These are phyloP conservation scores for Rhabdomys dilectus DNA, from an alignment of 2,113 vertebrate genomes.

Conservation along the genomic window DNA sequence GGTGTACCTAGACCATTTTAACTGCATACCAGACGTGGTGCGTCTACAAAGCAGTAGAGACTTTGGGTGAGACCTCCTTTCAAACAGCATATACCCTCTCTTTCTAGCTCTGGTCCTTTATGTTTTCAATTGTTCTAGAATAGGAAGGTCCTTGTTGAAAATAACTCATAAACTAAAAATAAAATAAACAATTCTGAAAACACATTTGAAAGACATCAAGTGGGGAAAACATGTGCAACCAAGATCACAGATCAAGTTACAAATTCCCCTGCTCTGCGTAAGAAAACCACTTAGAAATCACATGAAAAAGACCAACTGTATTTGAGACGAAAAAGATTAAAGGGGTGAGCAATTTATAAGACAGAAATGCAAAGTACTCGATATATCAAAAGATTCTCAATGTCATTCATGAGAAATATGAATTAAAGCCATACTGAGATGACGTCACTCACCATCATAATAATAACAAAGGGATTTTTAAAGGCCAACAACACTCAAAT, in stretches of 20 bases:
- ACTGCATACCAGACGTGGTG: not conserved
- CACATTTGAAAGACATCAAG: slow-evolving; percentile 4
- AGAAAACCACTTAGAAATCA: slow-evolving; percentile 7
- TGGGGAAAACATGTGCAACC: not conserved
- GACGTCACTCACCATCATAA: not conserved
- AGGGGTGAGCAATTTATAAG: not conserved
- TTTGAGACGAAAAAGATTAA: not conserved
- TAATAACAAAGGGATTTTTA: not conserved
- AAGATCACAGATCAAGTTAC: not conserved
- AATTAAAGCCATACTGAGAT: slow-evolving; percentile 22
- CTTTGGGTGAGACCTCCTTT: not conserved
- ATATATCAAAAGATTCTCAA: slow-evolving; percentile 18
- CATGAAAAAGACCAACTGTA: not conserved
- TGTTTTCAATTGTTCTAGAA: not conserved
- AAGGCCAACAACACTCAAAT: not conserved
- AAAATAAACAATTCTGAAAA: slow-evolving; percentile 41
- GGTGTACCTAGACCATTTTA: not conserved
- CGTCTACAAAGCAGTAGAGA: not conserved
- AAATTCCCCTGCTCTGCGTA: not conserved
- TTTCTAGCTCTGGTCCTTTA: not conserved
- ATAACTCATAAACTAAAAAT: not conserved
- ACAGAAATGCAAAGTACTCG: not conserved
- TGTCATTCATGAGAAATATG: slow-evolving; percentile 6
- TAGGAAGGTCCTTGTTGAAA: not conserved
- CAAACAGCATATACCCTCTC: not conserved